These are phyloP conservation scores for Urocyon cinereoargenteus DNA, from an alignment of 2,797 vertebrate species.

Conservation along the genomic window DNA sequence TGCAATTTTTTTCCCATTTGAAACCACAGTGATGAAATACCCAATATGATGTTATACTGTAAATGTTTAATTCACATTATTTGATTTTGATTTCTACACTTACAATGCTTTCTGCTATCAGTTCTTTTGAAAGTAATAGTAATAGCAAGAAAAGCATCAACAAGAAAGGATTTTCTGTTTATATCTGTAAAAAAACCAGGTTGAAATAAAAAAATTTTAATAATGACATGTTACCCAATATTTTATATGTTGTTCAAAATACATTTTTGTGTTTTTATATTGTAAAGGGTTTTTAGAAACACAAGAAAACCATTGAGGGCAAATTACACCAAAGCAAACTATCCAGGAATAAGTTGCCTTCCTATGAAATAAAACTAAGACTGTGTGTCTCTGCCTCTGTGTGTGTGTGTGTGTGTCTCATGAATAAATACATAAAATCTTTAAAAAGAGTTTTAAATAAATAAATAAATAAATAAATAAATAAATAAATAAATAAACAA, in stretches of 20 bases:
- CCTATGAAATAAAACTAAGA: slow-evolving; percentile 62
- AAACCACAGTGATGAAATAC: slow-evolving; percentile 30
- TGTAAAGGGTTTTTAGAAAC: slow-evolving; percentile 38
- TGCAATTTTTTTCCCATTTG: background rate
- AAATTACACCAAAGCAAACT: slow-evolving; percentile 25
- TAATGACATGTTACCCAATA: background rate
- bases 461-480: too few species aligned
- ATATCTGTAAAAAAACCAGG: background rate
- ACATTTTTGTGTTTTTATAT: slow-evolving; percentile 56
- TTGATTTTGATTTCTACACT: slow-evolving; percentile 30
- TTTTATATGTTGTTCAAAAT: slow-evolving; percentile 53
- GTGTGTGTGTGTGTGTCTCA: too few species aligned
- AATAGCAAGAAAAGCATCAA: background rate
- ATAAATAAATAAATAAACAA: too few species aligned
- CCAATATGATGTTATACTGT: background rate
- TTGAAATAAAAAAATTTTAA: slow-evolving; percentile 49
- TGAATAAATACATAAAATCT: too few species aligned
- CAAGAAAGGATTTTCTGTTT: background rate
- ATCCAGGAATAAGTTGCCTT: slow-evolving; percentile 61
- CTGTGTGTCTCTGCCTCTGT: too few species aligned
- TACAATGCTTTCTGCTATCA: background rate
- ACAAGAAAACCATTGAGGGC: slow-evolving; percentile 6
- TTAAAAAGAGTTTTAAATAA: too few species aligned
- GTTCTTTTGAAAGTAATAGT: background rate
- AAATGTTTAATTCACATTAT: background rate